Conservation (phyloP, 1,140 invertebrate species). For the Megalonaias nervosa region DNA sequence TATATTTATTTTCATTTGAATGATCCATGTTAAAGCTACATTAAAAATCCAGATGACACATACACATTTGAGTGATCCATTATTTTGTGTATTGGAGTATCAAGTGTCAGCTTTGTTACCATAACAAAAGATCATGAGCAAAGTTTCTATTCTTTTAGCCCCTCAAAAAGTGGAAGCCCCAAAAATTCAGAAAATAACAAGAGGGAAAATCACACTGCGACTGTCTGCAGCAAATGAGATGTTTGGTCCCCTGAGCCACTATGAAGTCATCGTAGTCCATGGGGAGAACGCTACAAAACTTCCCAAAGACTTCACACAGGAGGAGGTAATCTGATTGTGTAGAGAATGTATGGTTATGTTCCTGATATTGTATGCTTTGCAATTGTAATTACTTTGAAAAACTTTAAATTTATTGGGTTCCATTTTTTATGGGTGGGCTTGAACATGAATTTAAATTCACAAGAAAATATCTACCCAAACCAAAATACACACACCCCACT, state of each 20-base stretch:
- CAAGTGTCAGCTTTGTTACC: too few species aligned
- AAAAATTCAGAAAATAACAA: constrained; percentile 90
- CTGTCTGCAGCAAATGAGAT: constrained; percentile 97
- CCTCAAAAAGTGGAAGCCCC: constrained; percentile 97
- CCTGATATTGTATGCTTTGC: background rate
- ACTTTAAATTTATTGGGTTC: too few species aligned
- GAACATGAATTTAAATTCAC: too few species aligned
- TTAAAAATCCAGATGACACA: too few species aligned
- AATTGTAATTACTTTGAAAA: too few species aligned
- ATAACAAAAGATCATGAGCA: background rate
- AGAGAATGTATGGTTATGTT: background rate
- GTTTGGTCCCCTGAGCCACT: constrained; percentile 99
- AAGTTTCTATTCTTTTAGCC: constrained; percentile 72
- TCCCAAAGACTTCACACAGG: constrained; percentile 55
- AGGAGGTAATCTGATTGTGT: constrained; percentile 40
- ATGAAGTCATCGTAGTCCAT: constrained; percentile 96
- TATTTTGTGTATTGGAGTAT: too few species aligned
- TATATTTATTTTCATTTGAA: too few species aligned
- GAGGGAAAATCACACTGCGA: constrained; percentile 91
- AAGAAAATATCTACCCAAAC: too few species aligned
- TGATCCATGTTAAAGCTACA: too few species aligned
- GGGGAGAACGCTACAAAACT: constrained; percentile 73
- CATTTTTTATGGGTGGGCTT: too few species aligned
- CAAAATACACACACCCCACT: too few species aligned
- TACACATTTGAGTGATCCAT: too few species aligned